Base-by-base conservation (phyloP, 2,797 vertebrate species). In the Phataginus tricuspis region DNA sequence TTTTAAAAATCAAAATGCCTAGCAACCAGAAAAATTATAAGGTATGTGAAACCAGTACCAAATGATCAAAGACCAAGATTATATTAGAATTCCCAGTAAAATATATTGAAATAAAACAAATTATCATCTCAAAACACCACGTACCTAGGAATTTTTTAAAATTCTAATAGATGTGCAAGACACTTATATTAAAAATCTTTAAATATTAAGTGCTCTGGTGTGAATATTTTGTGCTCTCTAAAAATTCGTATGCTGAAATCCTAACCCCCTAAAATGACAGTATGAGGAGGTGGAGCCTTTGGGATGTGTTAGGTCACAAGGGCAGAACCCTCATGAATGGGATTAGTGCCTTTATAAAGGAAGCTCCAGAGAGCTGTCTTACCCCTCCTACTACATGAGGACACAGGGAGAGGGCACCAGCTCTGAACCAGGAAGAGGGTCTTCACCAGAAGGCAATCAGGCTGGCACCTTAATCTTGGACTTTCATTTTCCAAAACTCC, bases 101-200 rank as follows among this genome's bases (percentile, higher is more conserved):
- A 85, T 25, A 93, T 55, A 31, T 9, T 92, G 49, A 51, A 80
- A 55, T 72, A 74, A 63, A 90, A 71, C 49, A 91, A 94, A 84
- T 66, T 59, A 89, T 3, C 66, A 57, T n/a, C 29, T 23, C 39
- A 55, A 94, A 78, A 71, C 79, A n/a, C 53, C n/a, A 69, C 14
- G 86, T 61, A 85, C 5, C 59, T 85, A 96, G 45, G 42, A 93
- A 39, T 63, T 39, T 66, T 39, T 91, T 3, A 93, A 0, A 71
- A 72, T 63, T 69, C 34, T 31, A 79, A 72, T 83, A 84, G 23
- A 92, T 49, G 21, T 72, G 9, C 10, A 79, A 80, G n/a, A 51
- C 2, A 72, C 1, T 29, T 45, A 85, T 1, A 59, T 0, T 77
- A 83, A 77, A 29, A 91, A 19, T 21, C 87, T 66, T 93, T 29